Evolutionary conservation across 2,113 vertebrate genomes (phyloP).

Genomic region (Seriola rivoliana): DNA sequence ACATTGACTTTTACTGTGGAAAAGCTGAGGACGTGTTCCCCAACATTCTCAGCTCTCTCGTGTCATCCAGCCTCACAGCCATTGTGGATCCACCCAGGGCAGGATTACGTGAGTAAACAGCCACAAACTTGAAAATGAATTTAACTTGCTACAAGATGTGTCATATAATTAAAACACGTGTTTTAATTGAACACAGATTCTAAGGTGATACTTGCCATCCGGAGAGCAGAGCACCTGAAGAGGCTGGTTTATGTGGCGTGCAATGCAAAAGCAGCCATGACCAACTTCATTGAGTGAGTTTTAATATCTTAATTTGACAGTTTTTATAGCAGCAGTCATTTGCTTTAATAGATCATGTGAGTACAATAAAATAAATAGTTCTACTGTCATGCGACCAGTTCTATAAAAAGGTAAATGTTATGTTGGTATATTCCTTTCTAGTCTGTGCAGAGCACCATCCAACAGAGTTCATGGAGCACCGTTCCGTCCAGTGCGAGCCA

Average conservation of each 20-base stretch:
- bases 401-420: neutral
- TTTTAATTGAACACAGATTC: slow-evolving; percentile 86
- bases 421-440: slow-evolving; percentile 17
- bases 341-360: neutral
- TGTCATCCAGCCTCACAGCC: slow-evolving; percentile 86
- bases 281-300: slow-evolving; percentile 97
- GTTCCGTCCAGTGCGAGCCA: slow-evolving; percentile 89
- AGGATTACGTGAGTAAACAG: slow-evolving; percentile 91
- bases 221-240: slow-evolving; percentile 92
- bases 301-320: neutral
- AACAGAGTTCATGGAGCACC: slow-evolving; percentile 92
- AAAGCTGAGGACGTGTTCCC: slow-evolving; percentile 95
- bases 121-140: too few relatives aligned
- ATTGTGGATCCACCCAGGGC: slow-evolving; percentile 95
- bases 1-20: slow-evolving; percentile 93
- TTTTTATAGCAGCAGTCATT: neutral
- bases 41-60: slow-evolving; percentile 86
- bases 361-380: neutral
- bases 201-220: slow-evolving; percentile 93
- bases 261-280: slow-evolving; percentile 95
- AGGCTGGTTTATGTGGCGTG: slow-evolving; percentile 95
- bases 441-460: slow-evolving; percentile 92
- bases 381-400: neutral
- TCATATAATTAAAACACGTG: neutral
- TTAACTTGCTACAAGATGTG: accelerated